Base-by-base conservation (phyloP, 2,113 vertebrate genomes). In the Aix galericulata region DNA sequence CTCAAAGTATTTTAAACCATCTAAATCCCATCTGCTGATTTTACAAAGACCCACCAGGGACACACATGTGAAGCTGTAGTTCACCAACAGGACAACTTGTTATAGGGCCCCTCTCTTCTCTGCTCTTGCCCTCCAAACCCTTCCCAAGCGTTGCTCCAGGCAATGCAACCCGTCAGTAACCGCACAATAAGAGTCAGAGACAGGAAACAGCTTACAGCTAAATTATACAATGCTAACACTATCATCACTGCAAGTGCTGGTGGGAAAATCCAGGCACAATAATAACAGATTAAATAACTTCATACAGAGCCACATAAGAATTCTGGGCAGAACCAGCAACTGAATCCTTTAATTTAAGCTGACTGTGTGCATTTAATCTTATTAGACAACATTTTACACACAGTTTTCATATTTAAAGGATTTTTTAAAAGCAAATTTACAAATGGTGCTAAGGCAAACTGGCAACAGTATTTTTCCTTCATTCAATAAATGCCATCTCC, bases 61-160 rank as follows among this genome's bases (percentile, higher is more conserved):
- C 60, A 59, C 1, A 32, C 26, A 23, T 0, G 2, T 1, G 1
- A 52, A 34, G 11, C 25, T 80, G 44, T 17, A 32, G 11, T 13
- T 60, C 80, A 42, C 25, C 71, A 66, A 17, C 7, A 71, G 48
- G 23, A 21, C 6, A 31, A 25, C 46, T n/a, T 42, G 10, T 11
- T 31, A 6, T 1, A n/a, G 44, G 31, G n/a, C n/a, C 25, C 31
- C 34, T 40, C 26, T 44, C 36, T 67, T 20, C 78, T 53, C 64
- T 55, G 52, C 64, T 34, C 85, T 66, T 78, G 42, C 16, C 31
- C 74, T 59, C 60, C 46, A 75, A 89, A 72, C 38, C 32, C 42
- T 36, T 71, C 52, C 59, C 4, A 67, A 42, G 25, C 5, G 25
- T 1, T 52, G 48, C 66, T 76, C 53, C 72, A 81, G 60, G 60